phyloP scores from a whole-genome alignment of 2,113 vertebrate genomes.

The Eptesicus fuscus region DNA sequence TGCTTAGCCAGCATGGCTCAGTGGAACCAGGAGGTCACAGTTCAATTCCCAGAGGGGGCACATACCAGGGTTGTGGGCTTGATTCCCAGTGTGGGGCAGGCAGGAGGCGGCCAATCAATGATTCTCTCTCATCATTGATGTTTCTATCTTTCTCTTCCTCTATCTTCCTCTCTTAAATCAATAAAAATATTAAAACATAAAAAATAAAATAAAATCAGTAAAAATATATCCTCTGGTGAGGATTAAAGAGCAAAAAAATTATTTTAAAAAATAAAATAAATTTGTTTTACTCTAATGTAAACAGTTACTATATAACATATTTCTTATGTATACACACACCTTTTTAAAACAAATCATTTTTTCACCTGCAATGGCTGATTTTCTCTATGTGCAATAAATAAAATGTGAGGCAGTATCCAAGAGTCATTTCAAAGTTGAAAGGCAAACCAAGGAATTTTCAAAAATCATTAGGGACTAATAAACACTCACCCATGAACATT shows the following conservation, averaged over 20 bases:
- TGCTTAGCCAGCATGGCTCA: neutral
- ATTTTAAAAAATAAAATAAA: neutral
- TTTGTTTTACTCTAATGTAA: neutral
- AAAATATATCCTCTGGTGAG: too few relatives aligned
- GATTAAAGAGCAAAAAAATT: too few relatives aligned
- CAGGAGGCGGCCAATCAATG: too few relatives aligned
- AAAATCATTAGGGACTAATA: neutral
- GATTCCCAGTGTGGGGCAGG: too few relatives aligned
- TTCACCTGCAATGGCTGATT: neutral
- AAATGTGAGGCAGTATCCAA: neutral
- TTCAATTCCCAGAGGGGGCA: too few relatives aligned
- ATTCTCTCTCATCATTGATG: too few relatives aligned
- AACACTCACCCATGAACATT: neutral
- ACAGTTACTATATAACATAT: neutral
- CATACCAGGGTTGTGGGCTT: too few relatives aligned
- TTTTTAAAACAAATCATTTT: neutral
- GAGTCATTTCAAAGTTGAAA: slow-evolving; percentile 18
- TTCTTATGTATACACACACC: neutral
- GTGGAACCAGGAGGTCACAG: too few relatives aligned
- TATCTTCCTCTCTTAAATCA: too few relatives aligned
- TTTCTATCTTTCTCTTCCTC: too few relatives aligned
- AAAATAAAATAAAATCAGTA: too few relatives aligned
- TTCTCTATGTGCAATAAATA: neutral
- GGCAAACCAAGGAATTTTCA: neutral
- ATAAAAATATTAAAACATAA: too few relatives aligned